phyloP scores from a whole-genome alignment of 2,888 invertebrate genomes.

The Laothoe populi region DNA sequence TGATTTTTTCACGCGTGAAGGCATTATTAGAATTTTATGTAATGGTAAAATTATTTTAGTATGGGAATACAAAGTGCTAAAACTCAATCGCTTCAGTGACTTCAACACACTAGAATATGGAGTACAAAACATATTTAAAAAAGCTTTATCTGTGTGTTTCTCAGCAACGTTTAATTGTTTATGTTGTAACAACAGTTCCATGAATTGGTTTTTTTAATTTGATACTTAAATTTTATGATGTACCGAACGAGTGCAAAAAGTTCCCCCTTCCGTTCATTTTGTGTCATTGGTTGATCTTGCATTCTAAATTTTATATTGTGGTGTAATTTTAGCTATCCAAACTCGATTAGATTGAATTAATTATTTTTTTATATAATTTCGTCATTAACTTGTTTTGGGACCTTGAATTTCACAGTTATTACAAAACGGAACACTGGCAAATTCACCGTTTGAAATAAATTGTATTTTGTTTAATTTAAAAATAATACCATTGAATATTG shows the following conservation, averaged over 20 bases:
- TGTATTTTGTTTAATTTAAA: neutral
- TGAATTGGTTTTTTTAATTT: neutral
- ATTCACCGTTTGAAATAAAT: neutral
- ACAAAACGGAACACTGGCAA: neutral
- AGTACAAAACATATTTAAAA: too few relatives aligned
- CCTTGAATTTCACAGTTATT: constrained; percentile 7
- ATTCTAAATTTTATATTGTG: neutral
- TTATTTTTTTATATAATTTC: constrained; percentile 8
- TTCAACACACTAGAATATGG: too few relatives aligned
- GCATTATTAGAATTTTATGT: too few relatives aligned
- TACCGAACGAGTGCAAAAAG: neutral
- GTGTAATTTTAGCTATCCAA: neutral
- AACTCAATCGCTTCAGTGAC: too few relatives aligned
- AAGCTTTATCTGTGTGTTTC: too few relatives aligned
- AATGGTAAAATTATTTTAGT: too few relatives aligned
- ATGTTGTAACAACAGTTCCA: neutral
- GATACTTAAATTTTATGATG: neutral
- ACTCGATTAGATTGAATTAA: constrained; percentile 20
- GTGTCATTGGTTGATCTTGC: neutral
- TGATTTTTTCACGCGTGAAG: too few relatives aligned
- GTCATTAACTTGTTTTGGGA: constrained; percentile 1
- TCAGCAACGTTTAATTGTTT: neutral
- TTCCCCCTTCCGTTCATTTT: neutral
- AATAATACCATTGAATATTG: neutral
- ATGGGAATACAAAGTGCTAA: too few relatives aligned